These are phyloP conservation scores for Lamellibrachia luymesi DNA, from an alignment of 1,140 invertebrate species.

Conservation along the genomic window DNA sequence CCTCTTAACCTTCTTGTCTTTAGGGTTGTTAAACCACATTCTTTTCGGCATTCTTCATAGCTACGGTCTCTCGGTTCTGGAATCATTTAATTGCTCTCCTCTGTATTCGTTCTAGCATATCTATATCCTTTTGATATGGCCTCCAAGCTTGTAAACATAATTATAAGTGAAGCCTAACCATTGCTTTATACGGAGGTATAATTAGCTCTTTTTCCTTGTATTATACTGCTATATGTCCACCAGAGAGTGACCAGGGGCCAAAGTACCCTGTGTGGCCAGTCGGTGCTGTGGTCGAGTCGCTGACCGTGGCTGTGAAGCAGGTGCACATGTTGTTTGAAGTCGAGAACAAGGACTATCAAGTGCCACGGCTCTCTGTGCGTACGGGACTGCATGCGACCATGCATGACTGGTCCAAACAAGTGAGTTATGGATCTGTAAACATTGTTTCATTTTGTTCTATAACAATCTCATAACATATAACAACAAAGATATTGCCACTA, in stretches of 20 bases:
- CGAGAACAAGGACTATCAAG: conserved; percentile 57
- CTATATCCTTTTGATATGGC: too few species aligned
- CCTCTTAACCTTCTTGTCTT: not conserved
- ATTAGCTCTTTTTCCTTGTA: not conserved
- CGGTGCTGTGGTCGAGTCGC: conserved; percentile 58
- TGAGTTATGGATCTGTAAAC: conserved; percentile 30
- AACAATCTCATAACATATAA: too few species aligned
- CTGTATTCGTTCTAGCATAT: too few species aligned
- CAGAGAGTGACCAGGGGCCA: conserved; percentile 9
- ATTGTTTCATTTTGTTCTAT: too few species aligned
- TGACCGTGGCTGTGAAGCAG: conserved; percentile 60
- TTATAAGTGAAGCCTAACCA: too few species aligned
- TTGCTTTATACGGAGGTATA: too few species aligned
- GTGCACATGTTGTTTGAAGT: conserved; percentile 65
- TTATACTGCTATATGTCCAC: not conserved
- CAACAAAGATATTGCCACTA: too few species aligned
- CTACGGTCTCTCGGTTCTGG: too few species aligned
- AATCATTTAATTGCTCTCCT: too few species aligned
- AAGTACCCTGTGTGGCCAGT: conserved; percentile 18
- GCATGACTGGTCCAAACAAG: conserved; percentile 68
- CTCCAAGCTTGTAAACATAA: too few species aligned
- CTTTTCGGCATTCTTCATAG: too few species aligned
- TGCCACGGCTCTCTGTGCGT: conserved; percentile 60
- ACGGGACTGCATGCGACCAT: conserved; percentile 63
- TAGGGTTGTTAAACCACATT: too few species aligned